Base-by-base conservation (phyloP, 1,140 invertebrate species). In the Palaemon carinicauda region DNA sequence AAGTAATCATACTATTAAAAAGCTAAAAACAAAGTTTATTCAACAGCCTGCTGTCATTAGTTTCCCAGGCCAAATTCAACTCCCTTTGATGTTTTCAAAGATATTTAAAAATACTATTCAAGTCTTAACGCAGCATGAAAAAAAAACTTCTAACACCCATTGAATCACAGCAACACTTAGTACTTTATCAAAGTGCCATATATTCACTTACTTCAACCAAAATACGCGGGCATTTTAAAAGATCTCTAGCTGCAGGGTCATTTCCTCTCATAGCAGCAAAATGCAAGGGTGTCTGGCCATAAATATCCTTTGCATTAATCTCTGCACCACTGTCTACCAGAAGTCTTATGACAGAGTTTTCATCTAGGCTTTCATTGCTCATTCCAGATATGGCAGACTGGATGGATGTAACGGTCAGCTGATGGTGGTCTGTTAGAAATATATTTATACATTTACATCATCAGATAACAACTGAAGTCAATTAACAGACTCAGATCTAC, bases 221-320 rank as follows among this genome's bases (percentile, higher is more conserved):
- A 19, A 91, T 89, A 19, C 88, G 89, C 71, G 69, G 84, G 56
- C 90, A 91, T 12, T 80, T 88, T 1, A 93, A 87, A 1, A 93
- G 90, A 60, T 92, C 90, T 33, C 87, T 89, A 24, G 91, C 90
- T n/a, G 92, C 92, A 3, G 91, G 82, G 84, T 91, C 91, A 88
- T 93, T 93, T 15, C 92, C 92, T 88, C 92, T 90, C 92, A 93
- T 93, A 52, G 92, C 92, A 29, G 92, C 92, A 89, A 91, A 92
- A 87, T 93, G 92, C 1, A 93, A 90, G 0, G 92, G 91, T 7
- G 92, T 93, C 80, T 91, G 90, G 7, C 91, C 92, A 89, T 92
- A 92, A 7, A 90, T 90, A 88, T 93, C 92, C 27, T 89, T 80
- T 56, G 89, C 89, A 87, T 93, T 92, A 29, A 92, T 90, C 56